Evolutionary conservation across 1,140 invertebrate species (phyloP).

Genomic region (Drosophila bipectinata): DNA sequence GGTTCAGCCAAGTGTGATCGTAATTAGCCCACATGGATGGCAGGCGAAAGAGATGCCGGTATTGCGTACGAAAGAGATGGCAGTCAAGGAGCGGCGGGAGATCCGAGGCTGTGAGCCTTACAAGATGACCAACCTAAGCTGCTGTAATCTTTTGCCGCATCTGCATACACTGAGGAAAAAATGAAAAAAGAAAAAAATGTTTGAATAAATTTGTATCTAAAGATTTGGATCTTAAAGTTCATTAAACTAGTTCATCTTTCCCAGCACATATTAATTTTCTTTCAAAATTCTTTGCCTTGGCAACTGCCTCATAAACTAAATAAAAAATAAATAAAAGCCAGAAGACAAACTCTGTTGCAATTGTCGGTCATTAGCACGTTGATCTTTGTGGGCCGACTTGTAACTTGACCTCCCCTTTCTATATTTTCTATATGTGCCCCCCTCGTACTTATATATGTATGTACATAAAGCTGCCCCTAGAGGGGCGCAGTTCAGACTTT

Average conservation of each 20-base stretch:
- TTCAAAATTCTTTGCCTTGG: slow-evolving; percentile 20
- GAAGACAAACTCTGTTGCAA: slow-evolving; percentile 43
- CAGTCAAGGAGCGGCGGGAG: background rate
- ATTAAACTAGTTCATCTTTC: no score
- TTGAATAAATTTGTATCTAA: no score
- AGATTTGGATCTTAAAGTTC: no score
- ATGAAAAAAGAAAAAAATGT: background rate
- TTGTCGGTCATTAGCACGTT: slow-evolving; percentile 55
- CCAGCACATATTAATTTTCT: background rate
- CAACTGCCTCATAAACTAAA: slow-evolving; percentile 15
- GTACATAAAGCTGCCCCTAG: slow-evolving; percentile 15
- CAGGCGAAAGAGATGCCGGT: background rate
- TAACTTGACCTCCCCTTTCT: slow-evolving; percentile 38
- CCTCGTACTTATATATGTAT: background rate
- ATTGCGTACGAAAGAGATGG: no score
- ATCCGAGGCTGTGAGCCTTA: slow-evolving; percentile 17
- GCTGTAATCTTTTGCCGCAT: slow-evolving; percentile 14
- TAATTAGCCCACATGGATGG: slow-evolving; percentile 36
- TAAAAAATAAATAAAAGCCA: background rate
- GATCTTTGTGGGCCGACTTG: slow-evolving; percentile 32
- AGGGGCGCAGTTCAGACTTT: slow-evolving; percentile 49
- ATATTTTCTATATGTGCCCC: background rate
- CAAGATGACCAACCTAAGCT: slow-evolving; percentile 29
- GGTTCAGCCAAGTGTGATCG: slow-evolving; percentile 46
- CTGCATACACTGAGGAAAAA: slow-evolving; percentile 3